Evolutionary conservation across 2,113 vertebrate genomes (phyloP).

Genomic region (Archocentrus centrarchus): DNA sequence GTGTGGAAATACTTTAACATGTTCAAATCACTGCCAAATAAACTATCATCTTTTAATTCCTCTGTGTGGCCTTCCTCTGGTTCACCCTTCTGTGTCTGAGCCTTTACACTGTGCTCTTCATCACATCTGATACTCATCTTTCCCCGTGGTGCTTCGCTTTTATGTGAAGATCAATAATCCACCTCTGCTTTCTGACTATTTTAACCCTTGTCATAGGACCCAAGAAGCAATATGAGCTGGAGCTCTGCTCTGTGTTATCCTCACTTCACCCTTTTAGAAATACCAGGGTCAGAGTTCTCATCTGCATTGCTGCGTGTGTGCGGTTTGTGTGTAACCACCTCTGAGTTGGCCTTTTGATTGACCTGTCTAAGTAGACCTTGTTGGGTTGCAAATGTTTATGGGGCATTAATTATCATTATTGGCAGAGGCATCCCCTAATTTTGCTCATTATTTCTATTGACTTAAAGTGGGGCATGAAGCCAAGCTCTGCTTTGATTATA

Average conservation of each 20-base stretch:
- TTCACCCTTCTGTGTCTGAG: slow-evolving; percentile 44
- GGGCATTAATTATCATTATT: slow-evolving; percentile 58
- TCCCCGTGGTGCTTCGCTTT: slow-evolving; percentile 17
- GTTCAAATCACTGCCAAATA: background rate
- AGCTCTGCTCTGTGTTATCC: slow-evolving; percentile 15
- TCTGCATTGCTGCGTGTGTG: background rate
- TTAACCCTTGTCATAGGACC: slow-evolving; percentile 33
- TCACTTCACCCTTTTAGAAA: slow-evolving; percentile 29
- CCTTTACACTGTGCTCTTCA: slow-evolving; percentile 29
- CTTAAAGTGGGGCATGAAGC: slow-evolving; percentile 45
- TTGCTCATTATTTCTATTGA: slow-evolving; percentile 66
- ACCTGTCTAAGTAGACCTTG: slow-evolving; percentile 19
- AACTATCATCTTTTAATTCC: slow-evolving; percentile 16
- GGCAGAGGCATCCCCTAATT: slow-evolving; percentile 56
- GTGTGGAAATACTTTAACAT: background rate
- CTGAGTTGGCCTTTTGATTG: slow-evolving; percentile 23
- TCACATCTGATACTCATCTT: slow-evolving; percentile 46
- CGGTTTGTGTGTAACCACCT: slow-evolving; percentile 27
- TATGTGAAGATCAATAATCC: slow-evolving; percentile 60
- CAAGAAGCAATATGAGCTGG: slow-evolving; percentile 8
- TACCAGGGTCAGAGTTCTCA: background rate
- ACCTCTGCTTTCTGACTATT: slow-evolving; percentile 34
- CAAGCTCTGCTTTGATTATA: slow-evolving; percentile 60
- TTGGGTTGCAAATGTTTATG: slow-evolving; percentile 50
- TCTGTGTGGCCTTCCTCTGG: background rate